These are phyloP conservation scores for Meandrusa payeni DNA, from an alignment of 2,888 invertebrate genomes.

Conservation along the genomic window DNA sequence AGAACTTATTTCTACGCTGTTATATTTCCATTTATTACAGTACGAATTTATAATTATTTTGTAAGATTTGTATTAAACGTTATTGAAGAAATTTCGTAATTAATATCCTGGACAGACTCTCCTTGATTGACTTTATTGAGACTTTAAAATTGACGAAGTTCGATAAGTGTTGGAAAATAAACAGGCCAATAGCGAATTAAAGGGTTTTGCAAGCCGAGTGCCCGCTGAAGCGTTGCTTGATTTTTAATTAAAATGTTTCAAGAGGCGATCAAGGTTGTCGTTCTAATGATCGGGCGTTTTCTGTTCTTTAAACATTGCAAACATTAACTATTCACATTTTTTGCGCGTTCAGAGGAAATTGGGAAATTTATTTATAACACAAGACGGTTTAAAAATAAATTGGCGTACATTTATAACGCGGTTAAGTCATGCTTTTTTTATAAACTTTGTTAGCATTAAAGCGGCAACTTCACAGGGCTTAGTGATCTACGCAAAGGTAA, in stretches of 20 bases:
- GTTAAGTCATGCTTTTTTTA: too few species aligned
- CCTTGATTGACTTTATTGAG: constrained; percentile 13
- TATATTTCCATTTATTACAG: too few species aligned
- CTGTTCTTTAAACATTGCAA: constrained; percentile 26
- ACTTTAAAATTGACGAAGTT: constrained; percentile 25
- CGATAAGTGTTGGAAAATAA: constrained; percentile 27
- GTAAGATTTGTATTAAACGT: too few species aligned
- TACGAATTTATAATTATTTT: too few species aligned
- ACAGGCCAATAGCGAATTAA: constrained; percentile 38
- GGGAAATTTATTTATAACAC: constrained; percentile 1
- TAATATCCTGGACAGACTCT: not conserved
- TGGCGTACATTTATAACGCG: too few species aligned
- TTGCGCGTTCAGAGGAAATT: not conserved
- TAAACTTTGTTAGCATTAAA: too few species aligned
- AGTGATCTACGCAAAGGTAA: too few species aligned
- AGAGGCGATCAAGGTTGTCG: constrained; percentile 60
- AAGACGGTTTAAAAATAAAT: too few species aligned
- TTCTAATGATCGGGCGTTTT: constrained; percentile 66
- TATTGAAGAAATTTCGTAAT: not conserved
- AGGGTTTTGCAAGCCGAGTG: constrained; percentile 68
- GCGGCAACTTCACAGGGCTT: too few species aligned
- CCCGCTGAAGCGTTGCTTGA: constrained; percentile 61
- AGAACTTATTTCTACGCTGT: too few species aligned
- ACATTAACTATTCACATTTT: constrained; percentile 5
- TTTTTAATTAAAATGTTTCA: constrained; percentile 74